Conservation (phyloP, 2,888 invertebrate species). For the Coelopa pilipes region DNA sequence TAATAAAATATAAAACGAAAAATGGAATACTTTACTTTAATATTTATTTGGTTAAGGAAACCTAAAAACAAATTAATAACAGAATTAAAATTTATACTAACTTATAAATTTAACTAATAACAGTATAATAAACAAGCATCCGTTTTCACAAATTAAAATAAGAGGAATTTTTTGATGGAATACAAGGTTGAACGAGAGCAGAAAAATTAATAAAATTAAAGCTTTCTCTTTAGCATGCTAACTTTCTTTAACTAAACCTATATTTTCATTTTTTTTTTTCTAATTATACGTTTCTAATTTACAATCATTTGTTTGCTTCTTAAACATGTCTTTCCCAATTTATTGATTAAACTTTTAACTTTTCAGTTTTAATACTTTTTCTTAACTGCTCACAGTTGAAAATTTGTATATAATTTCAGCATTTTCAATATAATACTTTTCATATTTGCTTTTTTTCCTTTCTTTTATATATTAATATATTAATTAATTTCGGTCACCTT, state of each 20-base stretch:
- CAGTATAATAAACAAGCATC: too few species aligned
- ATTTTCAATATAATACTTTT: constrained; percentile 2
- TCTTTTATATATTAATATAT: not conserved
- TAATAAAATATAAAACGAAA: too few species aligned
- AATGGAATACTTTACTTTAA: not conserved
- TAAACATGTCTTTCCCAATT: constrained; percentile 1
- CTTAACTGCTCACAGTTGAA: not conserved
- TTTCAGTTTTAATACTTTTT: constrained; percentile 16
- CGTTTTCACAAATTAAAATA: too few species aligned
- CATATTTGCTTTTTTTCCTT: not conserved
- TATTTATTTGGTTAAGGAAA: too few species aligned
- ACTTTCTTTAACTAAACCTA: too few species aligned
- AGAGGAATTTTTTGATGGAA: too few species aligned
- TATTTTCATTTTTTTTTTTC: too few species aligned
- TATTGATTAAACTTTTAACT: not conserved
- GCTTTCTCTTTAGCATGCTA: not conserved
- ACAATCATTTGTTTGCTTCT: constrained; percentile 18
- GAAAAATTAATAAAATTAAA: not conserved
- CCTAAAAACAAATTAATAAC: too few species aligned
- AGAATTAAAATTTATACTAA: too few species aligned
- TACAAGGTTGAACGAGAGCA: not conserved
- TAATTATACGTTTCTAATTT: not conserved
- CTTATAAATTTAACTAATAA: too few species aligned
- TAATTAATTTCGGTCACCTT: not conserved
- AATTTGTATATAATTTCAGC: not conserved